Evolutionary conservation across 2,888 invertebrate genomes (phyloP), one percentile per base, ranked within the genome.

Genomic region (Julus scanicus): DNA sequence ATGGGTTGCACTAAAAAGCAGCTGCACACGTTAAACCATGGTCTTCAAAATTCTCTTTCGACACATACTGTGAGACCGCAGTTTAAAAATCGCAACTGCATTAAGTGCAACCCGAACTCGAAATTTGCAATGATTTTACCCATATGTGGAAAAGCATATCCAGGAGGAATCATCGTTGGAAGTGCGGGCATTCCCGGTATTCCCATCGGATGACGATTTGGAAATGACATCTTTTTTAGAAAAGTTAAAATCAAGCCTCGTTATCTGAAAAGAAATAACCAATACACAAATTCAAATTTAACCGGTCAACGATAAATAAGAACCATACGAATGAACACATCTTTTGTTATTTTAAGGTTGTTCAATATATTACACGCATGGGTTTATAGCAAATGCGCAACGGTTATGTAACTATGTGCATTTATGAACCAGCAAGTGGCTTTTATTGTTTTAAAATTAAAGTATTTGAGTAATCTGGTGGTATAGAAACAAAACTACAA

Each of bases 131-230:
- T 39, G 84, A 84, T 49, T 53, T 88, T 88, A 89, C 89, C 48
- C 87, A 89, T 87, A n/a, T 71, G 88, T 71, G 89, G 71, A 17
- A 89, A 87, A 13, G 63, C 83, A 44, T 88, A 89, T 37, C 85
- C 88, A 87, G 88, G 87, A 29, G 89, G 88, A 37, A 89, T 44
- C 91, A 93, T 92, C 44, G 91, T 91, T 6, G 91, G 90, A 92
- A 92, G 92, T 37, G 92, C 91, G 11, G 92, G 95, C 93, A 96
- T 94, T 84, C 95, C 95, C 89, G 95, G 95, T 91, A 95, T 89
- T 84, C 89, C 94, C 93, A 97, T 95, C 37, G 96, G 95, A 86
- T 96, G 96, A 91, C 97, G 94, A 90, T 97, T 96, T 90, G 97
- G 97, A 93, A 95, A 98, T 90, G 98, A 97, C 98, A 98, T 98